Evolutionary conservation across 2,888 invertebrate species (phyloP), one percentile per base, ranked within the genome.

Genomic region (Ophraella communa): DNA sequence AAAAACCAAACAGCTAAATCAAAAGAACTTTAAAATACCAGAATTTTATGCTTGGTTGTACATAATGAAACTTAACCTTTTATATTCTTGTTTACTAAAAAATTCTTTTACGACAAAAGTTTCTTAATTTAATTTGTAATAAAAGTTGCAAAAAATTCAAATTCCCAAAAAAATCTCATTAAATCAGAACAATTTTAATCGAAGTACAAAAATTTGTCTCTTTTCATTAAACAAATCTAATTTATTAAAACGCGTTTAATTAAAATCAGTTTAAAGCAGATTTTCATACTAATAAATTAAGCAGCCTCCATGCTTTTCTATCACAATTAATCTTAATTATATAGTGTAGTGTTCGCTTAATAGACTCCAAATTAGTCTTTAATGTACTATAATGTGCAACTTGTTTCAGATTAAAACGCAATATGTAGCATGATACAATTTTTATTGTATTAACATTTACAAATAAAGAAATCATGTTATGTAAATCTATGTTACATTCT

Each of bases 291-390:
- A 42, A 44, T 60, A 60, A 60, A 60, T 60, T 60, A 52, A 60
- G 44, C 52, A 24, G 20, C 42, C 44, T 60, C 52, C 30, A 51
- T 51, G 27, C 23, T 51, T 51, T 51, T 51, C 27, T 14, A 24
- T 24, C 27, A 60, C 52, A 60, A 60, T 60, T 60, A 60, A 60
- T 60, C 60, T 60, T 44, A 60, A 60, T 60, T 60, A 60, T n/a
- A n/a, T 60, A 60, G 52, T 53, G 52, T 44, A 60, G 60, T 60
- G 60, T 27, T 23, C 11, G 52, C 24, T 52, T 52, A 52, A 52
- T 60, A 51, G 27, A 39, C 23, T 45, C 17, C 14, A 60, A 52
- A 60, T 52, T 39, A 42, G 27, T 52, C 47, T 52, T 24, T 60
- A 52, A 52, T 52, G 44, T 42, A 52, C 44, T 42, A 27, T 60